Conservation (phyloP, 2,888 invertebrate species). For the Petrophora chlorosata region DNA sequence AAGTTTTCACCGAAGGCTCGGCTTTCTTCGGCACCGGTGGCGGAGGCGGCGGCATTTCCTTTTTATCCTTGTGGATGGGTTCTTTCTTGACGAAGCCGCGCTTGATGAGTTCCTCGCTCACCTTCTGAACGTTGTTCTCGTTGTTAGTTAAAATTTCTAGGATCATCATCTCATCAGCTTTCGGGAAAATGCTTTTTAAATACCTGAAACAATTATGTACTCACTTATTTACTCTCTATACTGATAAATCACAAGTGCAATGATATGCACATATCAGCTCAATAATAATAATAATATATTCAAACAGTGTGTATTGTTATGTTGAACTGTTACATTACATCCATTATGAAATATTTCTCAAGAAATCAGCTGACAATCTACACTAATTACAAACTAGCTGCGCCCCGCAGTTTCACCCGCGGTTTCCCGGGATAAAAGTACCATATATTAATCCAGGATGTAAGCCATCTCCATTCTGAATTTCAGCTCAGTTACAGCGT, state of each 20-base stretch:
- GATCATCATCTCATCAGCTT: slow-evolving; percentile 94
- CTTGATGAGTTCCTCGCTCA: slow-evolving; percentile 90
- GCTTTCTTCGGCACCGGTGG: slow-evolving; percentile 76
- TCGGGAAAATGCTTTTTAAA: slow-evolving; percentile 92
- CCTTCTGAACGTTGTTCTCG: slow-evolving; percentile 95
- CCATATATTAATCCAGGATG: too few species aligned
- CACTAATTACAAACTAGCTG: too few species aligned
- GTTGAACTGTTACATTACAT: too few species aligned
- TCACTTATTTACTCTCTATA: neutral
- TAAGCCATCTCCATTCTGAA: too few species aligned
- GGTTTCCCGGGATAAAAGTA: too few species aligned
- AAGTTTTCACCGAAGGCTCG: slow-evolving; percentile 85
- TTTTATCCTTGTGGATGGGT: slow-evolving; percentile 55
- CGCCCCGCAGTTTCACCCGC: too few species aligned
- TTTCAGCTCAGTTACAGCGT: too few species aligned
- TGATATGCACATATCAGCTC: neutral
- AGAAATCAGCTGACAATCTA: too few species aligned
- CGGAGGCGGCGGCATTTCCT: slow-evolving; percentile 54
- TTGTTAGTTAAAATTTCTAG: slow-evolving; percentile 92
- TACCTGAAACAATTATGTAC: slow-evolving; percentile 84
- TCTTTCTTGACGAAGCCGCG: slow-evolving; percentile 94
- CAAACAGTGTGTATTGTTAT: too few species aligned
- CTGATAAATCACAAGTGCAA: neutral
- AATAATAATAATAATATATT: too few species aligned
- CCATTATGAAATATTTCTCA: too few species aligned